phyloP scores from a whole-genome alignment of 1,140 invertebrate species.

The Drosophila neocordata region DNA sequence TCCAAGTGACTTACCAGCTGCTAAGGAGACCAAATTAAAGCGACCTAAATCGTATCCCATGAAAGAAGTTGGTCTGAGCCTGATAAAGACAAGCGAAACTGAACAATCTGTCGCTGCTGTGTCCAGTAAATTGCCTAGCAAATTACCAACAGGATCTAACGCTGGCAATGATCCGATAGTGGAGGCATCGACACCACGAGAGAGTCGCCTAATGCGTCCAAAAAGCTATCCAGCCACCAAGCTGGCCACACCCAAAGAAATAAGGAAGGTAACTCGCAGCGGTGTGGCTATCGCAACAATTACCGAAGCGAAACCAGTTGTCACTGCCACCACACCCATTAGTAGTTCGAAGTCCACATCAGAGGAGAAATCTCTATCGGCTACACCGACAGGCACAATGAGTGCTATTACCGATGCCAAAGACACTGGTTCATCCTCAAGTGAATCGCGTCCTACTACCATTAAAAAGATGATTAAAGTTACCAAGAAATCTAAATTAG shows the following conservation, averaged over 20 bases:
- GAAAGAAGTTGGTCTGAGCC: constrained; percentile 59
- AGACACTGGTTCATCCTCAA: constrained; percentile 45
- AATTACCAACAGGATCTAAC: constrained; percentile 17
- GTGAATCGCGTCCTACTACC: constrained; percentile 51
- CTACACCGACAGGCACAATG: constrained; percentile 36
- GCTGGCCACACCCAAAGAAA: constrained; percentile 75
- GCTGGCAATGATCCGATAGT: background rate
- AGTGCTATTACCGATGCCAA: constrained; percentile 36
- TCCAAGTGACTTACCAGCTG: background rate
- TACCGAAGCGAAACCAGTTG: constrained; percentile 24
- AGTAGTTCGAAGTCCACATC: constrained; percentile 54
- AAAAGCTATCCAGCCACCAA: constrained; percentile 85
- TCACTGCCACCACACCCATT: background rate
- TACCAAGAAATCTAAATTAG: constrained; percentile 73
- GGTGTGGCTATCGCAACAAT: constrained; percentile 64
- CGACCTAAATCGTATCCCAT: constrained; percentile 85
- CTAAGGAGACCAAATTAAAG: constrained; percentile 85
- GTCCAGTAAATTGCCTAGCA: constrained; percentile 49
- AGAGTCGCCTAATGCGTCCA: constrained; percentile 72
- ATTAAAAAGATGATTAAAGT: constrained; percentile 71
- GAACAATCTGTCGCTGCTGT: constrained; percentile 10
- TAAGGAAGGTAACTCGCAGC: constrained; percentile 64
- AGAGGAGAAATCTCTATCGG: constrained; percentile 55
- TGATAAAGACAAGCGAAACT: constrained; percentile 35
- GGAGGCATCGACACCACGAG: constrained; percentile 27